Evolutionary conservation across 37 sponge, comb jelly and placozoan species (phyloP).

Genomic region (Petrosia ficiformis): DNA sequence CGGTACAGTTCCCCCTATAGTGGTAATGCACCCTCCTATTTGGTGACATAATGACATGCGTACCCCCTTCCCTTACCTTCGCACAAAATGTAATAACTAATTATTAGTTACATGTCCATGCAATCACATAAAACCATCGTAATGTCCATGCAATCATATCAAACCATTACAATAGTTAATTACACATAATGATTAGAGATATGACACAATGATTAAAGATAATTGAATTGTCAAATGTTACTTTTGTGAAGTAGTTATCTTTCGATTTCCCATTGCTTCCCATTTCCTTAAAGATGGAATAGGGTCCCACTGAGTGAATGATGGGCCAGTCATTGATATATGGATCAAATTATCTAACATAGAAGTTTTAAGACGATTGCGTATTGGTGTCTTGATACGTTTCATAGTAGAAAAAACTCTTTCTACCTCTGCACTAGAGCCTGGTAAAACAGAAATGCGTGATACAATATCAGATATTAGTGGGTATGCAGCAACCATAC

Average conservation of each 20-base stretch:
- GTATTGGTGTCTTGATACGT: constrained; percentile 4
- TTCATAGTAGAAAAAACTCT: constrained; percentile 25
- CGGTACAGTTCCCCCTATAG: too few species aligned
- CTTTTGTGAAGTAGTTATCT: neutral
- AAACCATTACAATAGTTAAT: too few species aligned
- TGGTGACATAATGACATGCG: too few species aligned
- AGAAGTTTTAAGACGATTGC: neutral
- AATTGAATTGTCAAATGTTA: too few species aligned
- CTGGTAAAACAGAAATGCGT: neutral
- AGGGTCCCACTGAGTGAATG: constrained; percentile 1
- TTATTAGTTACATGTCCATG: too few species aligned
- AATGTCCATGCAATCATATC: too few species aligned
- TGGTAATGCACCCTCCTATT: too few species aligned
- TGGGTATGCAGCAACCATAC: constrained; percentile 5
- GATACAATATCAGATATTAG: neutral
- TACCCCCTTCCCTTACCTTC: too few species aligned
- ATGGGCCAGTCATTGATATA: constrained; percentile 5
- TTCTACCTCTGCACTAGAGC: constrained; percentile 33
- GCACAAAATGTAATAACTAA: too few species aligned
- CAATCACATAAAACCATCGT: too few species aligned
- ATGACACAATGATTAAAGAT: too few species aligned
- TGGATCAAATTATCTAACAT: constrained; percentile 2
- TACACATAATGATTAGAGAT: too few species aligned
- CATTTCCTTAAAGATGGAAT: constrained; percentile 1
- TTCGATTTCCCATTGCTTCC: neutral